A percentile compares a stretch with the other conserved stretches of the same genome.
These are phyloP conservation scores for Phalacrocorax carbo DNA, from an alignment of 2,113 vertebrate species.

Conservation along the genomic window DNA sequence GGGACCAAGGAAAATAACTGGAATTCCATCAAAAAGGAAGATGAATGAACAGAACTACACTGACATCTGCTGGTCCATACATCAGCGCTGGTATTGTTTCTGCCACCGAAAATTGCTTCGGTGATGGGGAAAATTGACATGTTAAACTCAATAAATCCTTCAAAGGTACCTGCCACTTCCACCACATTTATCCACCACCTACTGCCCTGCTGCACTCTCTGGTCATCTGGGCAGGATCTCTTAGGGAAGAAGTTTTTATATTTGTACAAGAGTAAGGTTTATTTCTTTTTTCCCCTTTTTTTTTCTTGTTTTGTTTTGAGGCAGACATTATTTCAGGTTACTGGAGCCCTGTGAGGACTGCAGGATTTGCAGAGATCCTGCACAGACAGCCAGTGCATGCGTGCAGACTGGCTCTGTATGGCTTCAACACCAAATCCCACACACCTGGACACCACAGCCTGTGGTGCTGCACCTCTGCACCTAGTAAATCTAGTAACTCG, in stretches of 20 bases:
- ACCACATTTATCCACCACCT: background rate
- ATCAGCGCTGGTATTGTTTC: slow-evolving; percentile 1
- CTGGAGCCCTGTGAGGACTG: background rate
- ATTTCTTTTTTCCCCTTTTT: background rate
- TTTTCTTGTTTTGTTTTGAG: background rate
- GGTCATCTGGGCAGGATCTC: background rate
- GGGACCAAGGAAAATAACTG: slow-evolving; percentile 59
- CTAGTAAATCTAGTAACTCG: background rate
- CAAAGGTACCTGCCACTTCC: background rate
- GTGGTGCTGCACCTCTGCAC: background rate
- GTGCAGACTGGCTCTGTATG: background rate
- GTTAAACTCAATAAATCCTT: slow-evolving; percentile 53
- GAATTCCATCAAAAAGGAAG: slow-evolving; percentile 71
- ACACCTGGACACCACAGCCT: accelerated
- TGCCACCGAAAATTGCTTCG: background rate
- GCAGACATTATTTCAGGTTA: background rate
- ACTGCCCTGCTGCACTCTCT: background rate
- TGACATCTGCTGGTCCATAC: slow-evolving; percentile 81
- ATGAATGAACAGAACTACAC: slow-evolving; percentile 80
- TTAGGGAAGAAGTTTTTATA: background rate
- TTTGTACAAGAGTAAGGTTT: background rate
- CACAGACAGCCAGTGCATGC: accelerated
- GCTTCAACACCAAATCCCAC: background rate
- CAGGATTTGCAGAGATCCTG: background rate
- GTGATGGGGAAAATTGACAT: background rate